Percentiles rank a stretch among this genome's conserved stretches.
phyloP scores from a whole-genome alignment of 2,797 vertebrate genomes.

The Pseudomugil gertrudae region DNA sequence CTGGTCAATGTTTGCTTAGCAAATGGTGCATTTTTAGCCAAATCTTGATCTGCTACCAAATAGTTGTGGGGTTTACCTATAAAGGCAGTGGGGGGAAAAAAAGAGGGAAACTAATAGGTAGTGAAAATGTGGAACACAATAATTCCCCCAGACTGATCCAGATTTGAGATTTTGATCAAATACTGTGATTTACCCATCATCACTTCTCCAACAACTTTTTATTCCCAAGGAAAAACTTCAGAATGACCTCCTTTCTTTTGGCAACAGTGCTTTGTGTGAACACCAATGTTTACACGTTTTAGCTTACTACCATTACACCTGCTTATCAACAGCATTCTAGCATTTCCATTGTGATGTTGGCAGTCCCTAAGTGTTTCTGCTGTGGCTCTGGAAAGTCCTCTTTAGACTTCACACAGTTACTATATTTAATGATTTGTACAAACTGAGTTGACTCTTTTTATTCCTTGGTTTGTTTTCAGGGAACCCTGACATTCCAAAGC shows the following conservation, averaged over 20 bases:
- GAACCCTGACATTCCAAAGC: slow-evolving; percentile 98
- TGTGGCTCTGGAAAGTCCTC: not conserved
- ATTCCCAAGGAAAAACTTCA: not conserved
- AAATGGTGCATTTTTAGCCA: not conserved
- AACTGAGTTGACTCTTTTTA: not conserved
- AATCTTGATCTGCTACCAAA: not conserved
- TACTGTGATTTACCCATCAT: not conserved
- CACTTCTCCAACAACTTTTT: not conserved
- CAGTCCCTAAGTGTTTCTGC: not conserved
- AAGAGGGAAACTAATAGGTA: not conserved
- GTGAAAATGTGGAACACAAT: not conserved
- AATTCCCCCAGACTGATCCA: not conserved
- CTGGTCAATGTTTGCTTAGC: too few relatives aligned
- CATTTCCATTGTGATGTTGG: not conserved
- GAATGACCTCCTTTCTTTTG: not conserved
- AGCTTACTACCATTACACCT: not conserved
- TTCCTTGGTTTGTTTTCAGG: slow-evolving; percentile 75
- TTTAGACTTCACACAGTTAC: not conserved
- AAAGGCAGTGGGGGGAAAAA: too few relatives aligned
- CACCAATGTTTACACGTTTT: not conserved
- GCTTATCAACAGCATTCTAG: not conserved
- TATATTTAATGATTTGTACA: not conserved
- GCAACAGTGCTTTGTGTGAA: not conserved
- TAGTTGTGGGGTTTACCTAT: not conserved
- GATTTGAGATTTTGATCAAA: not conserved